These are phyloP conservation scores for Gallinago stenura DNA, from an alignment of 2,797 vertebrate species.

Conservation along the genomic window DNA sequence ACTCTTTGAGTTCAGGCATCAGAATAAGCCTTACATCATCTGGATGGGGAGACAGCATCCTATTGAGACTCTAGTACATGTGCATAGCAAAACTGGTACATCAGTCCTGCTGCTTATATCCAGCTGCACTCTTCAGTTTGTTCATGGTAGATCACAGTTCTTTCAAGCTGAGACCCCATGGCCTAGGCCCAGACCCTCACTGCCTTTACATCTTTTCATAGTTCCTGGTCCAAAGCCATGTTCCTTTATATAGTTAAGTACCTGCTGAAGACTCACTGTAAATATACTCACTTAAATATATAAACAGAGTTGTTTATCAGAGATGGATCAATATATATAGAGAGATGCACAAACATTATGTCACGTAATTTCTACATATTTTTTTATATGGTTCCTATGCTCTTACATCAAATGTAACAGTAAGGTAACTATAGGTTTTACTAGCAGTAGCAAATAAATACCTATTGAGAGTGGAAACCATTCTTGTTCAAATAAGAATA, in stretches of 20 bases:
- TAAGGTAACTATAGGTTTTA: neutral
- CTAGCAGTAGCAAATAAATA: neutral
- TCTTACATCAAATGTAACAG: neutral
- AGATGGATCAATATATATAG: neutral
- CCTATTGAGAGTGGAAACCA: neutral
- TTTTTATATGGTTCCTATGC: neutral
- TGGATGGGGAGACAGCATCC: neutral
- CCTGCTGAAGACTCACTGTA: neutral
- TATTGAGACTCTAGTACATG: neutral
- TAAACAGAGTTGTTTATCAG: neutral
- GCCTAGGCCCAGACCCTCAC: neutral
- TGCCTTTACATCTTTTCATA: neutral
- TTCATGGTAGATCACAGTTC: neutral
- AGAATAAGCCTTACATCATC: neutral
- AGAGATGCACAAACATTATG: neutral
- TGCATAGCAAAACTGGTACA: neutral
- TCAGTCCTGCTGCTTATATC: neutral
- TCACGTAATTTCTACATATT: neutral
- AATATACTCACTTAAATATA: too few relatives aligned
- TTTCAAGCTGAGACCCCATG: neutral
- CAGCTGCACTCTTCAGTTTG: neutral
- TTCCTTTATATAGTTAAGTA: neutral
- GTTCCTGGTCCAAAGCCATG: neutral
- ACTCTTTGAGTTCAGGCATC: neutral
- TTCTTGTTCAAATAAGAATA: neutral